These are phyloP conservation scores for Morpho deidamia DNA, from an alignment of 2,888 invertebrate species.

Conservation along the genomic window DNA sequence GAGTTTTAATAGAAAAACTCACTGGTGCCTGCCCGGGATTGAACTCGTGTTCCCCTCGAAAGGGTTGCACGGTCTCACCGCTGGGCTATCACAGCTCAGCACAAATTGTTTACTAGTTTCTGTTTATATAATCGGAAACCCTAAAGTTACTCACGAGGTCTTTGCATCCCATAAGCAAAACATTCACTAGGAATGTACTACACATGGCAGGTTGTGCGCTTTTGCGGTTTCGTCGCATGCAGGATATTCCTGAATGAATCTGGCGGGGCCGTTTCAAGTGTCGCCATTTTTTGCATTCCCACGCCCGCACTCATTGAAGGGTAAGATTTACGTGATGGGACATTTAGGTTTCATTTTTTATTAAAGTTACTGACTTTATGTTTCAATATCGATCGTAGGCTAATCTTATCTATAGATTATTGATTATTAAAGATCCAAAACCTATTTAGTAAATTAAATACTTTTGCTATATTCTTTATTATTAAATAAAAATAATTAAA, in stretches of 20 bases:
- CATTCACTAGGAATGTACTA: constrained; percentile 33
- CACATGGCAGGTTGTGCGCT: constrained; percentile 57
- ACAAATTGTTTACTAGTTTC: not conserved
- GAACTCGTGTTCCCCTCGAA: too few relatives aligned
- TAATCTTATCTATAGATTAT: too few relatives aligned
- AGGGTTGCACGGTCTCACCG: too few relatives aligned
- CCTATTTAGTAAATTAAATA: too few relatives aligned
- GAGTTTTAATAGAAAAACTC: too few relatives aligned
- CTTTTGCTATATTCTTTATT: too few relatives aligned
- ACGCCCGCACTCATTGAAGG: constrained; percentile 46
- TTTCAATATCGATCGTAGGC: too few relatives aligned
- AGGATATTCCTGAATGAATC: constrained; percentile 72
- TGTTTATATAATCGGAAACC: constrained; percentile 36
- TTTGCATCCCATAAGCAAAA: constrained; percentile 24
- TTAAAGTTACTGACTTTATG: not conserved
- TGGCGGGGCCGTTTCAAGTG: constrained; percentile 45
- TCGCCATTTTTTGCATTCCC: constrained; percentile 64
- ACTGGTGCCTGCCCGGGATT: too few relatives aligned
- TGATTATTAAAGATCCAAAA: too few relatives aligned
- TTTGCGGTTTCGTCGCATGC: constrained; percentile 71
- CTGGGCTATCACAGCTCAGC: too few relatives aligned
- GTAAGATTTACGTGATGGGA: constrained; percentile 38
- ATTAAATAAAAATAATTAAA: too few relatives aligned
- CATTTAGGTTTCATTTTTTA: constrained; percentile 15
- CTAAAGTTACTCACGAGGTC: constrained; percentile 33